Evolutionary conservation across 2,113 vertebrate species (phyloP).

Genomic region (Theropithecus gelada): DNA sequence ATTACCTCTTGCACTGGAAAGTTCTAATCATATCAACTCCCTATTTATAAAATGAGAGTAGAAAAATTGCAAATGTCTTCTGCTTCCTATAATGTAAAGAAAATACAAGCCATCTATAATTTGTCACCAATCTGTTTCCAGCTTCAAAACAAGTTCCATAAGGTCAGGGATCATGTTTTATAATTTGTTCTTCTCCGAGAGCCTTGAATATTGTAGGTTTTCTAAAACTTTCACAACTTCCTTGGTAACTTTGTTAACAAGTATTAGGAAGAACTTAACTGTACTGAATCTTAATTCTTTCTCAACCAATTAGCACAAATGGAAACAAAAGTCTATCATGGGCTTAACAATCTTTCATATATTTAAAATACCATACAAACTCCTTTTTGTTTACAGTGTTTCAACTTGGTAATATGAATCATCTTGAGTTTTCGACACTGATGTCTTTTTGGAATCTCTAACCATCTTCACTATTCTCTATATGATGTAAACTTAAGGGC

Average conservation of each 20-base stretch:
- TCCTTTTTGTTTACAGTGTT: not conserved
- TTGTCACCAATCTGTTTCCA: not conserved
- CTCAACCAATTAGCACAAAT: not conserved
- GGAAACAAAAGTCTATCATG: not conserved
- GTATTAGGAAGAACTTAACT: not conserved
- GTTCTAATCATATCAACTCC: not conserved
- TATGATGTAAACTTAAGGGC: not conserved
- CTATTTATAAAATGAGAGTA: not conserved
- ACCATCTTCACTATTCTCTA: not conserved
- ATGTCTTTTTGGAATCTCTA: not conserved
- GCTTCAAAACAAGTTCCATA: conserved; percentile 9
- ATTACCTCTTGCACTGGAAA: not conserved
- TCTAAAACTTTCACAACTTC: not conserved
- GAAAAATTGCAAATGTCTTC: not conserved
- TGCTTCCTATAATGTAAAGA: conserved; percentile 1
- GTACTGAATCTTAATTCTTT: not conserved
- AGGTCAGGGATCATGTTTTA: not conserved
- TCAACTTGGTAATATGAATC: not conserved
- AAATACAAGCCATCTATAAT: not conserved
- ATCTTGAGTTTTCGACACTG: conserved; percentile 11
- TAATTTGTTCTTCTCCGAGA: not conserved
- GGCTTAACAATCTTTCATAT: not conserved
- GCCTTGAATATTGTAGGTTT: not conserved
- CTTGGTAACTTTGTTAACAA: not conserved
- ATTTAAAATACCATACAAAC: conserved; percentile 17